Conservation (phyloP, 2,797 vertebrate genomes). For the Myotis planiceps region DNA sequence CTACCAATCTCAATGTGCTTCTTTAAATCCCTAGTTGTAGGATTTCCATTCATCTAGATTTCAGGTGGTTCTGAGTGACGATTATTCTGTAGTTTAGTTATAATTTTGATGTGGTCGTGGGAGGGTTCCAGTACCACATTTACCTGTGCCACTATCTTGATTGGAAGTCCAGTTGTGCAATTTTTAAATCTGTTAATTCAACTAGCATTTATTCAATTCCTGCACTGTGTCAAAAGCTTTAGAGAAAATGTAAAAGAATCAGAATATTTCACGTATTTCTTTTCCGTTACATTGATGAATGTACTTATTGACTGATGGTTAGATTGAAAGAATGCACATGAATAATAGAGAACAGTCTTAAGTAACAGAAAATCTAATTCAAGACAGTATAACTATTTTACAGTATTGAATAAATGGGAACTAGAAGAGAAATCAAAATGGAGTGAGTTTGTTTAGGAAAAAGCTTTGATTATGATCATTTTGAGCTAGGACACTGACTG, state of each 20-base stretch:
- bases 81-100: neutral
- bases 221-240: constrained; percentile 3
- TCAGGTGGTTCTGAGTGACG: neutral
- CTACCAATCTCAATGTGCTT: neutral
- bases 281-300: neutral
- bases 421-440: constrained; percentile 31
- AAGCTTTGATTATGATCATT: constrained; percentile 39
- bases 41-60: neutral
- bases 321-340: neutral
- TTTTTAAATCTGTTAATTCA: constrained; percentile 10
- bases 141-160: neutral
- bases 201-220: constrained; percentile 8
- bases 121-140: neutral
- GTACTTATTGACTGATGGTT: neutral
- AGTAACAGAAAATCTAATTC: constrained; percentile 8
- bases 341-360: neutral
- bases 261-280: constrained; percentile 17
- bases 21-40: neutral
- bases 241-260: constrained; percentile 1
- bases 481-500: neutral
- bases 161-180: neutral
- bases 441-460: neutral
- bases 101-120: neutral
- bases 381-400: neutral
- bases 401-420: neutral